Percentiles rank a stretch among this genome's conserved stretches.
phyloP scores from a whole-genome alignment of 2,113 vertebrate genomes.

The Isurus oxyrinchus region DNA sequence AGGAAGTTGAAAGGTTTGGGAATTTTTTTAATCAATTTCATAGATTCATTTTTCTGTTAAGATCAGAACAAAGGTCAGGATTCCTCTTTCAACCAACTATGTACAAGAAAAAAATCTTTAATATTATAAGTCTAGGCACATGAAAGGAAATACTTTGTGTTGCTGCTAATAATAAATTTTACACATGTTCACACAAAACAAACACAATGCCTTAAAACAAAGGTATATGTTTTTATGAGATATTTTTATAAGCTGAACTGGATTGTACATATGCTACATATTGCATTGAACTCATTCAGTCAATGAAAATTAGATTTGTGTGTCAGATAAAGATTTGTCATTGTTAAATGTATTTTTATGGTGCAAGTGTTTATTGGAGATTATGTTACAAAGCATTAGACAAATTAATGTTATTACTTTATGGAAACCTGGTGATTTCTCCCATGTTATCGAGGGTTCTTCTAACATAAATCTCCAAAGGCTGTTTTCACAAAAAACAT shows the following conservation, averaged over 20 bases:
- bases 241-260: neutral
- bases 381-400: neutral
- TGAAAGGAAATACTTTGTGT: neutral
- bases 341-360: slow-evolving; percentile 1
- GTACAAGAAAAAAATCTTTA: neutral
- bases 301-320: neutral
- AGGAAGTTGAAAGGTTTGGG: neutral
- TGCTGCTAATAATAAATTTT: neutral
- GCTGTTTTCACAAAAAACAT: slow-evolving; percentile 18
- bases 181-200: neutral
- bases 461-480: slow-evolving; percentile 5
- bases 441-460: neutral
- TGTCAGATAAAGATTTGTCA: neutral
- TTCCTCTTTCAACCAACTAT: neutral
- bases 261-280: neutral
- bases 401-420: slow-evolving; percentile 28
- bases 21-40: neutral
- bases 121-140: no score
- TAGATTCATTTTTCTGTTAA: neutral
- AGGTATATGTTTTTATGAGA: neutral
- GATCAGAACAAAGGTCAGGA: neutral
- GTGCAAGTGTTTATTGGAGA: neutral
- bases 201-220: neutral
- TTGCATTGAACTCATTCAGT: neutral
- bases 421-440: neutral